A percentile compares a stretch with the other conserved stretches of the same genome.
These are phyloP conservation scores for Lutraria lutraria DNA, from an alignment of 2,888 invertebrate genomes.

Conservation along the genomic window DNA sequence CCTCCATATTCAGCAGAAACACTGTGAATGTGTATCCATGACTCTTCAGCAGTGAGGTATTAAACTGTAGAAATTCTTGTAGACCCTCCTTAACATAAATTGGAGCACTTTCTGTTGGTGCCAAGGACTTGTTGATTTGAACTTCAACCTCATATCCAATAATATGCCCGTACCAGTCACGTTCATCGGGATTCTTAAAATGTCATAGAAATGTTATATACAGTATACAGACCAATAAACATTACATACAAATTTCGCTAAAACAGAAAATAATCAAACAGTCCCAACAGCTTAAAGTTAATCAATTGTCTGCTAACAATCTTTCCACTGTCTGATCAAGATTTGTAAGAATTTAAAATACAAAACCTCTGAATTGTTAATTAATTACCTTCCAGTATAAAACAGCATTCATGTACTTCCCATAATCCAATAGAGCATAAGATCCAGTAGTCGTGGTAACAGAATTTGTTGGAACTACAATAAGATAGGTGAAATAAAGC, in stretches of 20 bases:
- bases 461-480: not conserved
- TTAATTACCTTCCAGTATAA: conserved; percentile 10
- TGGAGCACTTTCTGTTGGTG: not conserved
- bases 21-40: not conserved
- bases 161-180: not conserved
- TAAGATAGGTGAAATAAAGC: not conserved
- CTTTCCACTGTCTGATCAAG: too few species aligned
- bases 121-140: not conserved
- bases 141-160: not conserved
- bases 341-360: too few species aligned
- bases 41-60: not conserved
- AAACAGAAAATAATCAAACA: too few species aligned
- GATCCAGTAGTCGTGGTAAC: not conserved
- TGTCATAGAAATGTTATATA: not conserved
- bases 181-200: not conserved
- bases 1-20: not conserved
- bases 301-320: too few species aligned
- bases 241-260: too few species aligned
- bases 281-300: too few species aligned
- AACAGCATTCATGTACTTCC: not conserved
- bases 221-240: too few species aligned
- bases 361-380: too few species aligned
- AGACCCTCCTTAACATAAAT: not conserved
- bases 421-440: not conserved
- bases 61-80: not conserved